phyloP scores from a whole-genome alignment of 1,140 invertebrate genomes.

The Stenopsyche tienmushanensis region DNA sequence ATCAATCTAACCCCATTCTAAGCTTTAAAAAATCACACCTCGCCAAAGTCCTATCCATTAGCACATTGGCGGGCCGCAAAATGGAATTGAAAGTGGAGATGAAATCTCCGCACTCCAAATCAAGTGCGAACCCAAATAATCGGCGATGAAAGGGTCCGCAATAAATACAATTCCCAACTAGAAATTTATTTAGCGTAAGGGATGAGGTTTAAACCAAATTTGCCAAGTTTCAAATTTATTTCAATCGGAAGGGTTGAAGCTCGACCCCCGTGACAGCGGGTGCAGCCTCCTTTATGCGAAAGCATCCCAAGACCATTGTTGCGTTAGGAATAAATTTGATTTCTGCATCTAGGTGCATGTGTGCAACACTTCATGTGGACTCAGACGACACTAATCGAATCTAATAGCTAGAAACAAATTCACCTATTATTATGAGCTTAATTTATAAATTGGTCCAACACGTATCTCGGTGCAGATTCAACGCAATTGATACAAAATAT shows the following conservation, averaged over 20 bases:
- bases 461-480: too few species aligned
- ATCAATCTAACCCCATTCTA: too few species aligned
- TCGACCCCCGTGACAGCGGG: not conserved
- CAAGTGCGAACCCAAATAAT: conserved; percentile 38
- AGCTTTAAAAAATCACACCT: too few species aligned
- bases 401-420: conserved; percentile 31
- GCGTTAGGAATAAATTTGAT: conserved; percentile 14
- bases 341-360: not conserved
- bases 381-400: conserved; percentile 19
- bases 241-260: conserved; percentile 32
- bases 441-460: too few species aligned
- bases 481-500: too few species aligned
- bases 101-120: conserved; percentile 29
- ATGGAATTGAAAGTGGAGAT: conserved; percentile 5
- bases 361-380: conserved; percentile 2
- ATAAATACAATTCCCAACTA: conserved; percentile 29
- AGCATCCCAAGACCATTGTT: not conserved
- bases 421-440: too few species aligned
- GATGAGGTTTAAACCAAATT: conserved; percentile 37
- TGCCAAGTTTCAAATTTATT: conserved; percentile 33
- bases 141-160: conserved; percentile 23
- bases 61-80: conserved; percentile 1
- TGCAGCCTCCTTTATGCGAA: not conserved
- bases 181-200: conserved; percentile 43
- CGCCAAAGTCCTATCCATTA: not conserved